Evolutionary conservation across 2,797 vertebrate species (phyloP).

Genomic region (Apogon hyalosoma): DNA sequence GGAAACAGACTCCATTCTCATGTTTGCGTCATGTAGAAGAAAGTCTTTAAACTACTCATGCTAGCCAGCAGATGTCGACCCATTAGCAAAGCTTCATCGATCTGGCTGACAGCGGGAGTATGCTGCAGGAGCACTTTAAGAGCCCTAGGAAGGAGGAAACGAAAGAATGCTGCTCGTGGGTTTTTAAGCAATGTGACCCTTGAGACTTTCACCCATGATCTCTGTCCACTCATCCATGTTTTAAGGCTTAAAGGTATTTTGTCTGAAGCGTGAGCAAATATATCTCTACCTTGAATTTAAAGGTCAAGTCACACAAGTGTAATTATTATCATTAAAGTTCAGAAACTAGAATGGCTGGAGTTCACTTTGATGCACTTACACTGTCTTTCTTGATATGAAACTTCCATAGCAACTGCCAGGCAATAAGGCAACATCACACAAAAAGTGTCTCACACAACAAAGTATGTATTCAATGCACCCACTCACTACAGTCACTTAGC

Average conservation of each 20-base stretch:
- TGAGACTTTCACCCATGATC: conserved; percentile 51
- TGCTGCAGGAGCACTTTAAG: conserved; percentile 60
- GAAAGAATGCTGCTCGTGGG: conserved; percentile 26
- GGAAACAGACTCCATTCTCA: conserved; percentile 44
- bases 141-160: conserved; percentile 62
- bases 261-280: conserved; percentile 2
- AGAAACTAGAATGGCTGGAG: background rate
- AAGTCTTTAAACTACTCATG: conserved; percentile 59
- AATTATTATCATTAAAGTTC: conserved; percentile 16
- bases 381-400: conserved; percentile 31
- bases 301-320: conserved; percentile 10
- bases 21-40: conserved; percentile 46
- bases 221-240: conserved; percentile 28
- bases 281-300: conserved; percentile 1
- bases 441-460: conserved; percentile 28
- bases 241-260: conserved; percentile 2
- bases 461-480: conserved; percentile 40
- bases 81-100: conserved; percentile 79
- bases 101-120: conserved; percentile 51
- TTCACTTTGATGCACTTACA: background rate
- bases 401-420: conserved; percentile 52
- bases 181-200: conserved; percentile 43
- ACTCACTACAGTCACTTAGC: conserved; percentile 44
- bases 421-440: conserved; percentile 31
- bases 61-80: conserved; percentile 65